A percentile compares a stretch with the other conserved stretches of the same genome.
phyloP scores from a whole-genome alignment of 2,113 vertebrate genomes.

The Aegotheles bennettii region DNA sequence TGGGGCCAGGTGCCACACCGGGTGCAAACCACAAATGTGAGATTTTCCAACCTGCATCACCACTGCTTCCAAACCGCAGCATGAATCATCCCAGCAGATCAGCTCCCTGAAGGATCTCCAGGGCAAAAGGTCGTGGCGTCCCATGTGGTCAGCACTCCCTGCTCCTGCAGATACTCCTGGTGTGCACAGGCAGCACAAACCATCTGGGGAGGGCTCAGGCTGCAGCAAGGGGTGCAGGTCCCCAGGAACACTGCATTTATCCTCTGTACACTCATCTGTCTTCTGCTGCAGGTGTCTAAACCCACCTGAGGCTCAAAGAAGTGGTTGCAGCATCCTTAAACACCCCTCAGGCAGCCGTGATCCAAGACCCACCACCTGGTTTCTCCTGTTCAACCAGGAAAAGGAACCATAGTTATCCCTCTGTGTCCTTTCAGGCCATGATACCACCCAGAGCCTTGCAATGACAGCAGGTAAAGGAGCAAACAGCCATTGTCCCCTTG shows the following conservation, averaged over 20 bases:
- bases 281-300: not conserved
- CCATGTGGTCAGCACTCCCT: not conserved
- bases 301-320: not conserved
- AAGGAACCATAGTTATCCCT: not conserved
- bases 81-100: constrained; percentile 10
- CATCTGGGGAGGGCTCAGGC: not conserved
- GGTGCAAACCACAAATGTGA: not conserved
- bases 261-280: not conserved
- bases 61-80: not conserved
- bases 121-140: not conserved
- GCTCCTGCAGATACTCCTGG: constrained; percentile 21
- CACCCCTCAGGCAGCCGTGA: not conserved
- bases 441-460: not conserved
- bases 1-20: not conserved
- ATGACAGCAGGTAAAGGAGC: not conserved
- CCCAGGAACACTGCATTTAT: not conserved
- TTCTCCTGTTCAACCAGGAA: not conserved
- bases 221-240: not conserved
- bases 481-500: not conserved
- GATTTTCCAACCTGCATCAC: not conserved
- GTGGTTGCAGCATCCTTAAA: not conserved
- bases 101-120: not conserved
- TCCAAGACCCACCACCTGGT: not conserved
- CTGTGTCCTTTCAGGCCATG: not conserved
- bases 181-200: not conserved